Evolutionary conservation across 2,797 vertebrate genomes (phyloP).

Genomic region (Sarcophilus harrisii): DNA sequence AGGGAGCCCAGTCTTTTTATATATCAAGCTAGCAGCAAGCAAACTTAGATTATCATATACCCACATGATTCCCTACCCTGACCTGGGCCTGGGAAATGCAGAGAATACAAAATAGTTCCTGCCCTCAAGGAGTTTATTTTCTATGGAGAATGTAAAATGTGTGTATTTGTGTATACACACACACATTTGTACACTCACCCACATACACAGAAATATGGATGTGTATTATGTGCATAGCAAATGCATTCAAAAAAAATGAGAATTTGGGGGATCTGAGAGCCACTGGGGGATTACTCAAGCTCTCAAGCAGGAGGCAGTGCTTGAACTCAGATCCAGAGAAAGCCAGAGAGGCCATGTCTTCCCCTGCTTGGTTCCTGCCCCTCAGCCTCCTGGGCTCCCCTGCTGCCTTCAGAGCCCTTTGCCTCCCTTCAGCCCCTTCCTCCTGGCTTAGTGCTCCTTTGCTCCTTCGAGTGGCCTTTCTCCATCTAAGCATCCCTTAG

Average conservation of each 20-base stretch:
- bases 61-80: not conserved
- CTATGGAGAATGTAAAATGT: not conserved
- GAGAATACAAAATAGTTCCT: not conserved
- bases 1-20: not conserved
- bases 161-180: not conserved
- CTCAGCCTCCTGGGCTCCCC: not conserved
- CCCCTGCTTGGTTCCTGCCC: not conserved
- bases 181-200: no score
- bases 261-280: not conserved
- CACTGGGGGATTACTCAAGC: not conserved
- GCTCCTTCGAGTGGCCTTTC: not conserved
- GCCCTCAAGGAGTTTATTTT: not conserved
- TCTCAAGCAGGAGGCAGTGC: not conserved
- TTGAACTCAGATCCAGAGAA: not conserved
- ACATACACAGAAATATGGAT: no score
- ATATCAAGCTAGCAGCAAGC: not conserved
- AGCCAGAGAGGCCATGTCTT: not conserved
- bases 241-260: not conserved
- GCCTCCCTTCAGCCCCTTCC: not conserved
- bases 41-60: not conserved
- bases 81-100: not conserved
- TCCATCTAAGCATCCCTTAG: not conserved
- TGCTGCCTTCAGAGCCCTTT: not conserved
- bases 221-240: no score
- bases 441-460: not conserved